Evolutionary conservation across 2,113 vertebrate genomes (phyloP).

Genomic region (Microtus pennsylvanicus): DNA sequence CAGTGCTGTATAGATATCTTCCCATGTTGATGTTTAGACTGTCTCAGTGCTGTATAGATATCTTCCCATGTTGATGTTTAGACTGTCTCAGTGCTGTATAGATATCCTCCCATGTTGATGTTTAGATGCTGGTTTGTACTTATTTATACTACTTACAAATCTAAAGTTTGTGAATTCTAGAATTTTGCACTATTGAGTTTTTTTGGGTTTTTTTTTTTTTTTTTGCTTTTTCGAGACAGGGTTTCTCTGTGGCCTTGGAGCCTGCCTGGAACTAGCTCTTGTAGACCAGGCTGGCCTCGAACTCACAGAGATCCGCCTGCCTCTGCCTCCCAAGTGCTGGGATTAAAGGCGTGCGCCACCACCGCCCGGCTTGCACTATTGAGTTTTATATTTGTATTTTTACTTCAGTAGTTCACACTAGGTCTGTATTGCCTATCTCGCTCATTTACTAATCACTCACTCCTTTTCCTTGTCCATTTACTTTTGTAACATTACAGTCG

Average conservation of each 20-base stretch:
- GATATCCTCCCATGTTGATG: not conserved
- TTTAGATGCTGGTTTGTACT: not conserved
- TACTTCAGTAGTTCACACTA: fast-evolving
- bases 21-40: not conserved
- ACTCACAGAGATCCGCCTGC: no score
- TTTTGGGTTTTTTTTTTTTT: no score
- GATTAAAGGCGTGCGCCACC: no score
- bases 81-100: not conserved
- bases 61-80: not conserved
- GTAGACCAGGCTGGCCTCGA: no score
- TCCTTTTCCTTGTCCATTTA: not conserved
- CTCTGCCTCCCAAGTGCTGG: no score
- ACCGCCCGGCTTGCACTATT: not conserved
- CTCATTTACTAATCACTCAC: not conserved
- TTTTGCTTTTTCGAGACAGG: no score
- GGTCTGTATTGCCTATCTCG: fast-evolving
- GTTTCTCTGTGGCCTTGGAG: no score
- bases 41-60: not conserved
- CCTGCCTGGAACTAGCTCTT: no score
- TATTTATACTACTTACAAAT: not conserved
- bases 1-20: not conserved
- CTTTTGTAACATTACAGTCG: not conserved
- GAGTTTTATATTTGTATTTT: not conserved
- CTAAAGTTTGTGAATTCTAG: not conserved
- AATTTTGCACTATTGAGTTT: not conserved